Percentiles rank a stretch among this genome's conserved stretches.
Conservation (phyloP, 2,113 vertebrate species). For the Petrocephalus microphthalmus region DNA sequence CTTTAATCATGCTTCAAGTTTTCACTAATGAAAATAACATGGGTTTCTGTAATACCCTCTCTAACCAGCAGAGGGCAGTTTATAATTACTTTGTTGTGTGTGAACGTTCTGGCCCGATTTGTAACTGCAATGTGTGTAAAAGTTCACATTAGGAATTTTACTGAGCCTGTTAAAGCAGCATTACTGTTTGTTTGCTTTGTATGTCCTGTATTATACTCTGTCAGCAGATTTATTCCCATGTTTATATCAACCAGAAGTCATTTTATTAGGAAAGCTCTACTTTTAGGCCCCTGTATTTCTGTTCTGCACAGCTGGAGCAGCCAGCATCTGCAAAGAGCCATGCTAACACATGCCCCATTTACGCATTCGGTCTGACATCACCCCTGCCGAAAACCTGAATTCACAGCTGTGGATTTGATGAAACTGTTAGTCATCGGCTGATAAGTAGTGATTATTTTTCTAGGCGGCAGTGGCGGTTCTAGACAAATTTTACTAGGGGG, state of each 20-base stretch:
- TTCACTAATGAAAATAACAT: not conserved
- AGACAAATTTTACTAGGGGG: no score
- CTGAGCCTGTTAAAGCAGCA: not conserved
- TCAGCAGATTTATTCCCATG: not conserved
- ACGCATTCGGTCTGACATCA: not conserved
- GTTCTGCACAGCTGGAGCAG: not conserved
- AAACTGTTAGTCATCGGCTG: not conserved
- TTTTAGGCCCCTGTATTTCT: not conserved
- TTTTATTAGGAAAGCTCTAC: not conserved
- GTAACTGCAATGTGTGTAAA: not conserved
- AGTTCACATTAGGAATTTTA: not conserved
- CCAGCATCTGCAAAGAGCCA: not conserved
- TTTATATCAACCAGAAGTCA: not conserved
- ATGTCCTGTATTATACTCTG: not conserved
- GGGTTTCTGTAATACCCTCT: constrained; percentile 11
- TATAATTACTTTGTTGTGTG: not conserved
- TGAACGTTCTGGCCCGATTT: not conserved
- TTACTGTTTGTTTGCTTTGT: not conserved
- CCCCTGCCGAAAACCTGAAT: not conserved
- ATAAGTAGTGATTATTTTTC: no score
- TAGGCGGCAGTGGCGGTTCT: no score
- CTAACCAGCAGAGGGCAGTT: constrained; percentile 5
- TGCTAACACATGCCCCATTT: not conserved
- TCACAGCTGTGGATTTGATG: not conserved
- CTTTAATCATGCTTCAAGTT: not conserved